These are phyloP conservation scores for Bhutanitis thaidina DNA, from an alignment of 2,888 invertebrate species.

Conservation along the genomic window DNA sequence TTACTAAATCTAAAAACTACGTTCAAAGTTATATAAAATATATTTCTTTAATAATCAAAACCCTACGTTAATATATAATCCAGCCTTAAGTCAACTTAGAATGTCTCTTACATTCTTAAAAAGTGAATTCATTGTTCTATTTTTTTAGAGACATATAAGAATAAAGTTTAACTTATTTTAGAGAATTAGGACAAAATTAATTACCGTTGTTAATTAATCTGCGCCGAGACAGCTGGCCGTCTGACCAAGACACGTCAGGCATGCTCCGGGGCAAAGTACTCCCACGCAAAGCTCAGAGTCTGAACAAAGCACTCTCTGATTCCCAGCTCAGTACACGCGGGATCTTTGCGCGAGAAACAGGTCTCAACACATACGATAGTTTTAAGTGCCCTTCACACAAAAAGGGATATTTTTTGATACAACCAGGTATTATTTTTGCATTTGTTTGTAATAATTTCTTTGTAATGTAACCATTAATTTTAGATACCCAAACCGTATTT, in stretches of 20 bases:
- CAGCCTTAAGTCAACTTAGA: too few relatives aligned
- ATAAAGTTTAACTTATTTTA: background rate
- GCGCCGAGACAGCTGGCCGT: slow-evolving; percentile 57
- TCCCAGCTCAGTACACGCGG: slow-evolving; percentile 57
- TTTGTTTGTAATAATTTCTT: background rate
- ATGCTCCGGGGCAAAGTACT: slow-evolving; percentile 46
- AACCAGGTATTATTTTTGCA: slow-evolving; percentile 10
- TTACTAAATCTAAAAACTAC: too few relatives aligned
- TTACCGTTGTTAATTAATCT: slow-evolving; percentile 49
- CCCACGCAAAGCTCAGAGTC: slow-evolving; percentile 61
- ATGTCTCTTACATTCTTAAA: too few relatives aligned
- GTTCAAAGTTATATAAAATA: too few relatives aligned
- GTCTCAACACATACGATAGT: slow-evolving; percentile 28
- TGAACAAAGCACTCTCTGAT: slow-evolving; percentile 55
- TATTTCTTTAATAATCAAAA: too few relatives aligned
- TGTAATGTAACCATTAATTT: too few relatives aligned
- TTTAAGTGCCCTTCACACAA: background rate
- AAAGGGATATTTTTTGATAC: background rate
- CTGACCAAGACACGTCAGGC: slow-evolving; percentile 42
- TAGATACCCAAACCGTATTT: too few relatives aligned
- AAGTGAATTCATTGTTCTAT: too few relatives aligned
- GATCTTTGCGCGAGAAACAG: slow-evolving; percentile 58
- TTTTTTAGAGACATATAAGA: too few relatives aligned
- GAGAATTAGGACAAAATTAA: slow-evolving; percentile 38
- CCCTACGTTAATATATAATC: too few relatives aligned